Evolutionary conservation across 2,888 invertebrate genomes (phyloP), one percentile per base, ranked within the genome.

Genomic region (Crioceris asparagi): DNA sequence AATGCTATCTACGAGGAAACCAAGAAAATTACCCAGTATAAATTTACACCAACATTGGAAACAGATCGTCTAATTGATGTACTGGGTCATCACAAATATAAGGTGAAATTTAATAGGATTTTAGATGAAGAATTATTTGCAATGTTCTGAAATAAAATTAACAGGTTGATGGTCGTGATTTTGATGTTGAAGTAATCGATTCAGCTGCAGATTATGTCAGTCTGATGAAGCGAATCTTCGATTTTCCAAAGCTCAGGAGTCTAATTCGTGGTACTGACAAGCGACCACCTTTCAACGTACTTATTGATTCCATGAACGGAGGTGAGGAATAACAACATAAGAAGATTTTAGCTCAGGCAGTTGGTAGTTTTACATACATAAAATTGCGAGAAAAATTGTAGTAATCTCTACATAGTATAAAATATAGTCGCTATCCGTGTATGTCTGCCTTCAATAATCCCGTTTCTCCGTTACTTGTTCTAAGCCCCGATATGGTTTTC

Each of bases 141-240:
- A n/a, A n/a, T n/a, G n/a, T n/a, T n/a, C n/a, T n/a, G n/a, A n/a
- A n/a, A n/a, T n/a, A n/a, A n/a, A n/a, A n/a, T 47, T 55, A 64
- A 11, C 58, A 82, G 75, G 72, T 85, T 10, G 81, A 84, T 47
- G 79, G 75, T 21, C 69, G 70, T 14, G 66, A 72, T 32, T 92
- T 92, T 60, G 72, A 72, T 1, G 85, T 96, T 3, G 85, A 92
- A 59, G 77, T 99, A 1, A 77, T 98, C 36, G 94, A 98, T 65
- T 75, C 91, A 0, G 92, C 96, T 1, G 70, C 74, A 11, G 87
- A 93, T 59, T 98, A 98, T 59, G 76, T 88, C 1, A 67, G 71
- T 1, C 75, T 86, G 45, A 96, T 98, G 96, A 88, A 92, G 65
- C 80, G 83, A 52, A 94, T 99, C 48, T 99, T 99, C 66, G 93